A percentile compares a stretch with the other conserved stretches of the same genome.
phyloP scores from a whole-genome alignment of 2,797 vertebrate genomes.

The Argyrosomus regius region DNA sequence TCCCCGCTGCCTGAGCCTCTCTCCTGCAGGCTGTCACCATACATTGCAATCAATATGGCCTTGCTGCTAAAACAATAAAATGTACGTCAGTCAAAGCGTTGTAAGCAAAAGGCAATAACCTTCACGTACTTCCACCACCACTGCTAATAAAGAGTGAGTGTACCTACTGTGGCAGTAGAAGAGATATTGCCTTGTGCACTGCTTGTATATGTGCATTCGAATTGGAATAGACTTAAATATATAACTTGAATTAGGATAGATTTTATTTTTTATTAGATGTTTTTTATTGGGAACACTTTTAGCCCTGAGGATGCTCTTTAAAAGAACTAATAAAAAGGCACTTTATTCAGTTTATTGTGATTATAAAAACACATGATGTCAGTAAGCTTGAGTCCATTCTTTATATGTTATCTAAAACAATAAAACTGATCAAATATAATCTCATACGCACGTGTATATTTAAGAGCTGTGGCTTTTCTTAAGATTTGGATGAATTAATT shows the following conservation, averaged over 20 bases:
- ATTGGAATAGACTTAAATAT: conserved; percentile 59
- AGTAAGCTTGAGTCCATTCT: neutral
- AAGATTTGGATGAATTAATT: neutral
- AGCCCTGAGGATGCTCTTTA: conserved; percentile 26
- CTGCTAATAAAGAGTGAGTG: conserved; percentile 71
- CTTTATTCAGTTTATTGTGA: conserved; percentile 18
- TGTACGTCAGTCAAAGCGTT: conserved; percentile 70
- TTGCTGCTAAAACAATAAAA: conserved; percentile 75
- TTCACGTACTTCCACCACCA: conserved; percentile 52
- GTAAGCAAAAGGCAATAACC: conserved; percentile 76
- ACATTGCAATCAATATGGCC: conserved; percentile 68
- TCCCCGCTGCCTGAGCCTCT: conserved; percentile 21
- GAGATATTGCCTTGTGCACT: conserved; percentile 54
- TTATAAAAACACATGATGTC: conserved; percentile 6
- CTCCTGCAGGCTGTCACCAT: conserved; percentile 68
- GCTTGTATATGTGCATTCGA: conserved; percentile 46
- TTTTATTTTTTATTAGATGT: conserved; percentile 38
- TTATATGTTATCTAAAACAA: conserved; percentile 1
- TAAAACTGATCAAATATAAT: neutral
- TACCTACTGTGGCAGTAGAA: conserved; percentile 40
- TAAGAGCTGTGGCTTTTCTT: neutral
- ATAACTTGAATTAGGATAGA: conserved; percentile 57
- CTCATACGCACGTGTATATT: neutral
- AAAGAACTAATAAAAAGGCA: conserved; percentile 49
- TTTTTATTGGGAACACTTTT: conserved; percentile 32